Percentiles rank a stretch among this genome's conserved stretches.
phyloP scores from a whole-genome alignment of 1,140 invertebrate species.

The Tetramorium simillimum region DNA sequence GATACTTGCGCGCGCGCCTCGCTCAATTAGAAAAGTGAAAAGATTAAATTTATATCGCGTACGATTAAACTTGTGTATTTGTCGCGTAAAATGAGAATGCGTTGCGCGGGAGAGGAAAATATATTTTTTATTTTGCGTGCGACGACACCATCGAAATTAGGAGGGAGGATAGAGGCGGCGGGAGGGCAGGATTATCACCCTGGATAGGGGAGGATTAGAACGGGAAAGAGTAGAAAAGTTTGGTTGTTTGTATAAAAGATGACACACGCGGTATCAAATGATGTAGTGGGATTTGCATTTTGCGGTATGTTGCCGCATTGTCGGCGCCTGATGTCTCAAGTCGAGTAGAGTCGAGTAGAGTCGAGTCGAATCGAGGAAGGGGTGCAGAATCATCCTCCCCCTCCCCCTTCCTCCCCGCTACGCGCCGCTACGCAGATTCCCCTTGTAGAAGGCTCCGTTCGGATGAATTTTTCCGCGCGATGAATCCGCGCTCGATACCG shows the following conservation, averaged over 20 bases:
- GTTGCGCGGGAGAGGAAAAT: neutral
- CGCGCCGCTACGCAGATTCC: neutral
- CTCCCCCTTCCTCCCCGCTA: neutral
- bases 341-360: neutral
- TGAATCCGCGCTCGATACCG: slow-evolving; percentile 6
- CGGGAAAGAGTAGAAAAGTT: neutral
- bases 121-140: neutral
- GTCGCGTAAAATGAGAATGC: neutral
- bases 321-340: too few relatives aligned
- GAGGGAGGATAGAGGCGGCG: neutral
- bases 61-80: neutral
- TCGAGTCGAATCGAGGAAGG: neutral
- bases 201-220: neutral
- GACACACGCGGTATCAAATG: neutral
- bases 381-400: neutral
- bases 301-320: too few relatives aligned
- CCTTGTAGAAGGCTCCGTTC: slow-evolving; percentile 13
- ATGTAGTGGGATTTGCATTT: neutral
- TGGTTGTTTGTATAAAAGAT: neutral
- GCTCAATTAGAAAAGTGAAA: neutral
- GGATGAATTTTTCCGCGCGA: slow-evolving; percentile 26
- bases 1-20: neutral
- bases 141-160: neutral
- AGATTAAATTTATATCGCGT: neutral
- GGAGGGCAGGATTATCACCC: too few relatives aligned